phyloP scores from a whole-genome alignment of 2,888 invertebrate species.

The Cordylochernes scorpioides region DNA sequence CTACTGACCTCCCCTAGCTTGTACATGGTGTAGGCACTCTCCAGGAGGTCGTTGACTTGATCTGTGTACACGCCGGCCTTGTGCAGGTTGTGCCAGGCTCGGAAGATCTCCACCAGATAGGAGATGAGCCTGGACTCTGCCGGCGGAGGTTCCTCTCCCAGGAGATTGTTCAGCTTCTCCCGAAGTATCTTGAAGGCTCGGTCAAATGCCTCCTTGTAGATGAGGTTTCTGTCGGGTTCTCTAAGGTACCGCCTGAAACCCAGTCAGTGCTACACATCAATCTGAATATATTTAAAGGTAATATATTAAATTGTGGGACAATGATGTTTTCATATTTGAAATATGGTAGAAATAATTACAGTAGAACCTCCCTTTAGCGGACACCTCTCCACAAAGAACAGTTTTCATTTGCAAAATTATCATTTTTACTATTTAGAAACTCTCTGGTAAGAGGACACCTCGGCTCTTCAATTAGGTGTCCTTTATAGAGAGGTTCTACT shows the following conservation, averaged over 20 bases:
- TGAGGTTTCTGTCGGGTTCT: constrained; percentile 51
- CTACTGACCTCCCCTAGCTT: constrained; percentile 16
- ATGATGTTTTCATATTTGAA: too few species aligned
- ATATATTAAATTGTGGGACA: constrained; percentile 1
- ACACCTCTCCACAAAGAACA: too few species aligned
- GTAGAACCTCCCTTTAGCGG: too few species aligned
- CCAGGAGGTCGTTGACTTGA: constrained; percentile 17
- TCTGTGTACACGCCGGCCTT: constrained; percentile 12
- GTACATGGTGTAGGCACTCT: constrained; percentile 17
- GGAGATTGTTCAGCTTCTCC: constrained; percentile 8
- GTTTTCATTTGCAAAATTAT: too few species aligned
- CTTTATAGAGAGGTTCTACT: too few species aligned
- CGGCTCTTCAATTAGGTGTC: too few species aligned
- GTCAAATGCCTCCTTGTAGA: constrained; percentile 46
- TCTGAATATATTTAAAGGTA: constrained; percentile 1
- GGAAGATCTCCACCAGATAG: constrained; percentile 13
- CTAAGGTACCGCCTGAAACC: constrained; percentile 43
- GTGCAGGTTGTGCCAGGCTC: constrained; percentile 12
- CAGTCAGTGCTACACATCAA: too few species aligned
- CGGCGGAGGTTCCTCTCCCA: constrained; percentile 11
- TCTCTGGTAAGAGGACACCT: too few species aligned
- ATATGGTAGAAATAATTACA: too few species aligned
- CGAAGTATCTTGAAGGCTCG: constrained; percentile 8
- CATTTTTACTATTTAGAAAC: too few species aligned
- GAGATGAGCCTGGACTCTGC: constrained; percentile 9